A percentile compares a stretch with the other conserved stretches of the same genome.
Conservation (phyloP, 2,888 invertebrate genomes). For the Cistogaster globosa region DNA sequence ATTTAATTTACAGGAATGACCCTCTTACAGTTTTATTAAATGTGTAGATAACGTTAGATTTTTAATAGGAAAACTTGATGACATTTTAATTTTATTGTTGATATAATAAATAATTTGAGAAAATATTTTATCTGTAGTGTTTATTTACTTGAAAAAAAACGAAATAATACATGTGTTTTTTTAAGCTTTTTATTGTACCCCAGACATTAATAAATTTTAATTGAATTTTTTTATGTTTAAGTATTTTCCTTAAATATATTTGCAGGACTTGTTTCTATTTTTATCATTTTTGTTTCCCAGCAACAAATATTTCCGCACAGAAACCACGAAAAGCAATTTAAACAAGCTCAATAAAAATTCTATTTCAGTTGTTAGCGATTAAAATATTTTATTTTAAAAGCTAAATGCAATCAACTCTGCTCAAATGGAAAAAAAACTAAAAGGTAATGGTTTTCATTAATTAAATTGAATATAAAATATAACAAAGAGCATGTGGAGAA, state of each 20-base stretch:
- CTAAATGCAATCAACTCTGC: not conserved
- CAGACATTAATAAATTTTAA: conserved; percentile 24
- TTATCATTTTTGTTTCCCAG: not conserved
- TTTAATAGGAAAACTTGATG: too few species aligned
- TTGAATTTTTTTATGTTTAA: conserved; percentile 10
- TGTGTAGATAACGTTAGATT: too few species aligned
- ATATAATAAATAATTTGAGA: too few species aligned
- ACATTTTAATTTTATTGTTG: too few species aligned
- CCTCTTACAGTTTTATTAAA: too few species aligned
- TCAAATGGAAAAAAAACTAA: not conserved
- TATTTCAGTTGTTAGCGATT: conserved; percentile 13
- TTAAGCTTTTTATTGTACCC: conserved; percentile 3
- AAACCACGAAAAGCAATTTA: conserved; percentile 15
- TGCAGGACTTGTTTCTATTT: not conserved
- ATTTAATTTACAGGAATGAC: too few species aligned
- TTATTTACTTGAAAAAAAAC: not conserved
- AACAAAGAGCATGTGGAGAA: too few species aligned
- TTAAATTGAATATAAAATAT: not conserved
- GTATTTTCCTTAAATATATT: not conserved
- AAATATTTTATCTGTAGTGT: too few species aligned
- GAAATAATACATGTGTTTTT: not conserved
- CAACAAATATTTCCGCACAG: not conserved
- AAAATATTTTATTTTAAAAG: conserved; percentile 20
- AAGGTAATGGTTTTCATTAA: not conserved
- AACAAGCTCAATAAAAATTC: conserved; percentile 35